Percentiles rank a stretch among this genome's conserved stretches.
phyloP scores from a whole-genome alignment of 2,888 invertebrate genomes.

The Siphonodentalium dalli region DNA sequence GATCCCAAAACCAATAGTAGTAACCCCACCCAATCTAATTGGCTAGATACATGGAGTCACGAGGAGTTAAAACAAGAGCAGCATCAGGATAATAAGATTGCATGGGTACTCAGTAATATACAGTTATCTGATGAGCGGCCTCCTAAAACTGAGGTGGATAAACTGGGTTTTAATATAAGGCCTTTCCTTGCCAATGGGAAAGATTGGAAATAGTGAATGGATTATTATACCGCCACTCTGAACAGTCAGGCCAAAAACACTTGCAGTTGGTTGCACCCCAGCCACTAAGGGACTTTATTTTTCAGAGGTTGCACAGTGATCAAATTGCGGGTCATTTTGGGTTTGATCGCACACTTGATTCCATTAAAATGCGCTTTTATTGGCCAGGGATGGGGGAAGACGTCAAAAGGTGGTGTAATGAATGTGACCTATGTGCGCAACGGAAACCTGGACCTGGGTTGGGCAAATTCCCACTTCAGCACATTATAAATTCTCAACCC shows the following conservation, averaged over 20 bases:
- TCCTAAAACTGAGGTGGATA: no score
- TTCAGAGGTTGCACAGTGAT: constrained; percentile 18
- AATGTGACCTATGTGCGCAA: constrained; percentile 26
- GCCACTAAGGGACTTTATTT: constrained; percentile 11
- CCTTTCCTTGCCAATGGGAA: constrained; percentile 24
- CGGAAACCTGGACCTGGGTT: constrained; percentile 30
- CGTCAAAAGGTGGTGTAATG: constrained; percentile 21
- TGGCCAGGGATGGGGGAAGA: constrained; percentile 23
- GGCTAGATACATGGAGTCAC: no score
- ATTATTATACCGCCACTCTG: constrained; percentile 11
- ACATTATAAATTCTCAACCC: constrained; percentile 6
- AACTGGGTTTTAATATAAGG: no score
- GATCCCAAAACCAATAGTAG: no score
- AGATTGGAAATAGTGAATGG: constrained; percentile 7
- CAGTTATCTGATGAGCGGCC: no score
- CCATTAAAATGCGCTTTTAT: constrained; percentile 20
- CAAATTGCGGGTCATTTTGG: constrained; percentile 27
- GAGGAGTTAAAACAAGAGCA: no score
- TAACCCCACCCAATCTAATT: no score
- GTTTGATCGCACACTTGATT: constrained; percentile 21
- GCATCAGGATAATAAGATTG: no score
- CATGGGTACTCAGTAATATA: no score
- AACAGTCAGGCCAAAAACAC: neutral
- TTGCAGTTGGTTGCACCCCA: constrained; percentile 20
- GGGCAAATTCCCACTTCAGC: constrained; percentile 23